Conservation (phyloP, 2,888 invertebrate genomes). For the Drosophila nigricruria region DNA sequence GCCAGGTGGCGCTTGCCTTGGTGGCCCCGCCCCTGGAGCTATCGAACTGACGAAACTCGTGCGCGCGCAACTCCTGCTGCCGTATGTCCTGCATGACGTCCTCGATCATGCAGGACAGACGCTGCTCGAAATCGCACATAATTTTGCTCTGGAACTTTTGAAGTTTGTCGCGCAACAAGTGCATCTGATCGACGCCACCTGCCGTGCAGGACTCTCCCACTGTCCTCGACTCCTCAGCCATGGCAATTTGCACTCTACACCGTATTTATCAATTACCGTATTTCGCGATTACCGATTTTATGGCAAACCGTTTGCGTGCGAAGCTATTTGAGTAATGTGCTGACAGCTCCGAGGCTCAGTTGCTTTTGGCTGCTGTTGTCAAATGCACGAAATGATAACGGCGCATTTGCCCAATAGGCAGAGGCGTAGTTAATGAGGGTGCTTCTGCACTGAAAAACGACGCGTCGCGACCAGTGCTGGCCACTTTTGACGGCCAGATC, state of each 20-base stretch:
- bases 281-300: background rate
- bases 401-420: slow-evolving; percentile 26
- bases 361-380: slow-evolving; percentile 39
- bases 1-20: slow-evolving; percentile 56
- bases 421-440: slow-evolving; percentile 21
- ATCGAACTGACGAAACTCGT: slow-evolving; percentile 81
- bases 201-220: slow-evolving; percentile 7
- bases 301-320: slow-evolving; percentile 39
- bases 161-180: slow-evolving; percentile 71
- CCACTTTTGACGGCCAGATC: too few species aligned
- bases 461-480: too few species aligned
- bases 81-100: slow-evolving; percentile 83
- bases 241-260: too few species aligned
- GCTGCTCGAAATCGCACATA: slow-evolving; percentile 79
- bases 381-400: slow-evolving; percentile 49
- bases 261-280: background rate
- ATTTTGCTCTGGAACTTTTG: slow-evolving; percentile 75
- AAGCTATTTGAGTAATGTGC: slow-evolving; percentile 51
- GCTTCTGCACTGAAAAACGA: background rate
- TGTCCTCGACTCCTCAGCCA: slow-evolving; percentile 37
- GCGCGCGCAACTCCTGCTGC: slow-evolving; percentile 76
- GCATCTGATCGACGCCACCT: slow-evolving; percentile 37
- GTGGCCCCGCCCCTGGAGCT: slow-evolving; percentile 8
- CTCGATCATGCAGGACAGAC: slow-evolving; percentile 81
- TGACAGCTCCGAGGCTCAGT: slow-evolving; percentile 10